Evolutionary conservation across 2,888 invertebrate genomes (phyloP), one percentile per base, ranked within the genome.

Genomic region (Electrophaes corylata): DNA sequence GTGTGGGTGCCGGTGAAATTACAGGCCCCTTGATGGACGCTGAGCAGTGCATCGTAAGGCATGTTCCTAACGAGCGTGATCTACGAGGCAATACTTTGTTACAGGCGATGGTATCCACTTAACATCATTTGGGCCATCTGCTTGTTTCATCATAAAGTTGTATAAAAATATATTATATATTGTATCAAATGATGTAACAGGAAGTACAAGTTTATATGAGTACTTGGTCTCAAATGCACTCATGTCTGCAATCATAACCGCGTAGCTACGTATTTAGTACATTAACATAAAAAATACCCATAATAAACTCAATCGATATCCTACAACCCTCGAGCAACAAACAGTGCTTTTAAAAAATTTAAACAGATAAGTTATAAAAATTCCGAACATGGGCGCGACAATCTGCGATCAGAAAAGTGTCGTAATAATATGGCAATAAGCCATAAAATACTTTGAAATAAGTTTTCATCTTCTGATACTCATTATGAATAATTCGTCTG

Each of bases 401-500:
- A 75, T 76, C 72, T 62, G 62, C 76, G 80, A 78, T 66, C 78
- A 71, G 75, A 84, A 86, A 79, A 78, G 82, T 81, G 79, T 81
- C 79, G 76, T 88, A 85, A 83, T 77, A 64, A 76, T 76, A 79
- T 57, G 66, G 71, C 67, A 50, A 78, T 85, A 89, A 79, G 88
- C 84, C 72, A 81, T 83, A 84, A 84, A 88, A 76, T 88, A 76
- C 78, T 60, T 66, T 77, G 76, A 67, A 75, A 74, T 72, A 71
- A 74, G 55, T 46, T 76, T 70, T 74, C 70, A 73, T 74, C 70
- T 72, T 66, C 72, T 71, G 79, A 76, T 78, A 73, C 78, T 86
- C 81, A 86, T 88, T 88, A 85, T 85, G 81, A 84, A 88, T 86
- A 89, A 88, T 86, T 86, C 78, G 82, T 73, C 73, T 78, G 83